Evolutionary conservation across 2,113 vertebrate species (phyloP).

Genomic region (Takifugu bimaculatus): DNA sequence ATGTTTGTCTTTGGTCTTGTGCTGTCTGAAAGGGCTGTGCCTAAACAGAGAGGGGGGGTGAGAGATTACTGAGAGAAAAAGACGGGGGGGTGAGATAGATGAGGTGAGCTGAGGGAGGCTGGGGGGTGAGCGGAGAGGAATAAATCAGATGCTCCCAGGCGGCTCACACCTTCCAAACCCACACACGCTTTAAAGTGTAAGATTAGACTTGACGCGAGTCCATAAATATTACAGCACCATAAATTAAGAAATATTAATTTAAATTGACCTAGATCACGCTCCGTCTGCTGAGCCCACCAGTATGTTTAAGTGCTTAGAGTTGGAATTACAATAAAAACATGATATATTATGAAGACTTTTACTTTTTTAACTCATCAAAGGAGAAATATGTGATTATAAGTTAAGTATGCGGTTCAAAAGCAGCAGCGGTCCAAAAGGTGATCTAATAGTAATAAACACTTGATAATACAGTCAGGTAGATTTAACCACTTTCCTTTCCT

Average conservation of each 20-base stretch:
- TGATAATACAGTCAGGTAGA: too few species aligned
- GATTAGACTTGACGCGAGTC: constrained; percentile 2
- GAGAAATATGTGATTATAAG: too few species aligned
- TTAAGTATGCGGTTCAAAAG: too few species aligned
- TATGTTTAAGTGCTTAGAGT: not conserved
- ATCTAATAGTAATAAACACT: too few species aligned
- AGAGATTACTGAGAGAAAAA: not conserved
- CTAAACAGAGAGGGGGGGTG: constrained; percentile 58
- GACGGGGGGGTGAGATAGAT: not conserved
- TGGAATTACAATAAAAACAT: not conserved
- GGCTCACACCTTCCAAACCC: not conserved
- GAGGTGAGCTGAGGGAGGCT: not conserved
- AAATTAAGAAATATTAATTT: constrained; percentile 6
- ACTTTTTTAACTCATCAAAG: too few species aligned
- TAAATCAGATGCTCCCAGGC: not conserved
- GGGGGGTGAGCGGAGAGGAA: not conserved
- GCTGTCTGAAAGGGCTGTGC: constrained; percentile 97
- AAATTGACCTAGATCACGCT: constrained; percentile 6
- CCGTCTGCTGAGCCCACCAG: constrained; percentile 6
- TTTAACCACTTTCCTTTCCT: too few species aligned
- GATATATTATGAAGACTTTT: not conserved
- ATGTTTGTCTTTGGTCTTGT: constrained; percentile 99
- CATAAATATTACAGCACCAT: not conserved
- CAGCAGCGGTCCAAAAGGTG: too few species aligned
- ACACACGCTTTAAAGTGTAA: not conserved